Base-by-base conservation (phyloP, 2,113 vertebrate genomes). In the Podiceps cristatus region DNA sequence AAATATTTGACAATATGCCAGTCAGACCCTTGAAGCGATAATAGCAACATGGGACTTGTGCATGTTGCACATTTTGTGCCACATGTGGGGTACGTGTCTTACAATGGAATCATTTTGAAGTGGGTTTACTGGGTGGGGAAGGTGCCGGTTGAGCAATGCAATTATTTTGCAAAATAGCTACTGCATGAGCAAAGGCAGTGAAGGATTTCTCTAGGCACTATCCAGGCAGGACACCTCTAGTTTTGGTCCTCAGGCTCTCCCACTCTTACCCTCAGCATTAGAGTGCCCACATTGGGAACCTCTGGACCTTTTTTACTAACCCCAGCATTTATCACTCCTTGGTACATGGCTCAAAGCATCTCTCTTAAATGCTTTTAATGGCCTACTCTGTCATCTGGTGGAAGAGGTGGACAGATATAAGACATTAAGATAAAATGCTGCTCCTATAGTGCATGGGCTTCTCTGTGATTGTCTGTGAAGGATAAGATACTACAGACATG, bases 1-100 rank as follows among this genome's bases (percentile, higher is more conserved):
- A 93, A 93, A 88, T 92, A 79, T 88, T 97, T 97, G 95, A 97
- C 96, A 94, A 45, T 3, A 66, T 86, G 91, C 92, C 96, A 97
- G 47, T 90, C 75, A 95, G 93, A 49, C 84, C 64, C 87, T 88
- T 44, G n/a, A 78, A 96, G 84, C 7, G 1, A 63, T 83, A 94
- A 75, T 6, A 71, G 83, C 62, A 92, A 44, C 63, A 74, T 4
- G 68, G 62, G 44, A 69, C 33, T 55, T 16, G 56, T 69, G 53
- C 10, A 7, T 29, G 56, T 71, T 93, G 83, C 56, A 93, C 72
- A 76, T 77, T 95, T 68, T 77, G 78, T 81, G 64, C 73, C 89
- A 58, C 63, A 68, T 67, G 66, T 56, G 56, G 63, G 75, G 58
- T 64, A 56, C 1, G 2, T 81, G 28, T 69, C 76, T 94, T 56